Percentiles rank a stretch among this genome's conserved stretches.
phyloP scores from a whole-genome alignment of 2,888 invertebrate genomes.

The Amphimallon solstitiale region DNA sequence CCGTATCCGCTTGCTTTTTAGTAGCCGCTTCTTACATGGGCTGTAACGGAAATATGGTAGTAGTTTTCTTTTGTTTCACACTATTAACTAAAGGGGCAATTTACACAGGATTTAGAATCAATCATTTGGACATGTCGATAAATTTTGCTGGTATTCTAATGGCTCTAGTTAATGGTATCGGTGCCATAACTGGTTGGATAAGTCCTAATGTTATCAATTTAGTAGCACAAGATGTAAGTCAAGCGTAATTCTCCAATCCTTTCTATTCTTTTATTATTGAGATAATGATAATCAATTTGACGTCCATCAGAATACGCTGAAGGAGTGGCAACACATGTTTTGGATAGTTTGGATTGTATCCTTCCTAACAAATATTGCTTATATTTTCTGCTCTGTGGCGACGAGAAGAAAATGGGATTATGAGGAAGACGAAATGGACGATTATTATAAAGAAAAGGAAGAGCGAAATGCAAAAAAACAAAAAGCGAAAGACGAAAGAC shows the following conservation, averaged over 20 bases:
- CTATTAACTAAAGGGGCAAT: conserved; percentile 77
- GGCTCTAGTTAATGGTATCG: conserved; percentile 72
- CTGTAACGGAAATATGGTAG: conserved; percentile 67
- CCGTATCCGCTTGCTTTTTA: no score
- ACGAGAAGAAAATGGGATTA: conserved; percentile 17
- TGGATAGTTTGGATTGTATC: conserved; percentile 68
- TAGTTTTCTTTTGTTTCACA: conserved; percentile 67
- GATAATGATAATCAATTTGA: neutral
- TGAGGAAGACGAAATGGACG: neutral
- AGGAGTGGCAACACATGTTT: conserved; percentile 82
- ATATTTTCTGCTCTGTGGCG: conserved; percentile 6
- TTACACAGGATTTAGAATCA: conserved; percentile 75
- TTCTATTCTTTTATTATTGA: neutral
- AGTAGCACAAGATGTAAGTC: conserved; percentile 69
- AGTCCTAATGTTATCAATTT: conserved; percentile 70
- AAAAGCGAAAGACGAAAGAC: neutral
- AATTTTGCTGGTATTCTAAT: conserved; percentile 73
- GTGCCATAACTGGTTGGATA: conserved; percentile 70
- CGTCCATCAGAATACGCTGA: conserved; percentile 66
- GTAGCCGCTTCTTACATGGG: conserved; percentile 69
- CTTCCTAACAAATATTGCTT: neutral
- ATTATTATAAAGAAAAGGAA: neutral
- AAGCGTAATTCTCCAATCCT: conserved; percentile 42
- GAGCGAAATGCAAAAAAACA: neutral
- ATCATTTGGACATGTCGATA: conserved; percentile 72